Conservation (phyloP, 2,888 invertebrate genomes). For the Netelia fuscicornis region DNA sequence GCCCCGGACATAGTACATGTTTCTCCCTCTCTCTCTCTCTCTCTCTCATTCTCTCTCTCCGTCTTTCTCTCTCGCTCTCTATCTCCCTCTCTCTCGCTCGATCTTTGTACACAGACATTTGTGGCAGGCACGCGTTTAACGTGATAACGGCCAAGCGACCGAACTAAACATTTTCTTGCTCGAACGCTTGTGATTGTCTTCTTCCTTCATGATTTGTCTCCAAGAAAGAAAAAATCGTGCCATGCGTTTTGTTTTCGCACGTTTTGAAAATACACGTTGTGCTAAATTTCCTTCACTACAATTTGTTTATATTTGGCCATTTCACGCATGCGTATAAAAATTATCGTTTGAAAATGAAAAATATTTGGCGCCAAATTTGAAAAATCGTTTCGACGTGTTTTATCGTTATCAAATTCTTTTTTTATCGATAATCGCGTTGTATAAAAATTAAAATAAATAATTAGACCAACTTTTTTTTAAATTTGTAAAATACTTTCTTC, state of each 20-base stretch:
- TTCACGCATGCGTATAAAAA: too few species aligned
- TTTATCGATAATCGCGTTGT: too few species aligned
- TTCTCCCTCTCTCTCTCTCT: slow-evolving; percentile 24
- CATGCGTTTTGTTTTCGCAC: neutral
- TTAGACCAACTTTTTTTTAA: too few species aligned
- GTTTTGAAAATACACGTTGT: too few species aligned
- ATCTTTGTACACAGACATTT: slow-evolving; percentile 11
- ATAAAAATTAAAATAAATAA: too few species aligned
- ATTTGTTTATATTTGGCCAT: too few species aligned
- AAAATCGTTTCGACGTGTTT: too few species aligned
- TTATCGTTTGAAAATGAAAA: too few species aligned
- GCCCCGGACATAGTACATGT: slow-evolving; percentile 37
- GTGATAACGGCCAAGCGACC: slow-evolving; percentile 3
- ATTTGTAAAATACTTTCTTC: too few species aligned
- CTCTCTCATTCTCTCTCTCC: neutral
- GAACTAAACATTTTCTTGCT: neutral
- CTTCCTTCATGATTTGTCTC: neutral
- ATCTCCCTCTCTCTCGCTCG: neutral
- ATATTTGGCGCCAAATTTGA: too few species aligned
- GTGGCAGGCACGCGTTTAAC: slow-evolving; percentile 20
- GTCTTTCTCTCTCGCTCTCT: neutral
- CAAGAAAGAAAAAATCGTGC: neutral
- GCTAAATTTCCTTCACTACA: too few species aligned
- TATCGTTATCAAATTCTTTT: too few species aligned
- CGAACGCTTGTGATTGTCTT: neutral